phyloP scores from a whole-genome alignment of 2,888 invertebrate species.

The Acanthoscelides obtectus region DNA sequence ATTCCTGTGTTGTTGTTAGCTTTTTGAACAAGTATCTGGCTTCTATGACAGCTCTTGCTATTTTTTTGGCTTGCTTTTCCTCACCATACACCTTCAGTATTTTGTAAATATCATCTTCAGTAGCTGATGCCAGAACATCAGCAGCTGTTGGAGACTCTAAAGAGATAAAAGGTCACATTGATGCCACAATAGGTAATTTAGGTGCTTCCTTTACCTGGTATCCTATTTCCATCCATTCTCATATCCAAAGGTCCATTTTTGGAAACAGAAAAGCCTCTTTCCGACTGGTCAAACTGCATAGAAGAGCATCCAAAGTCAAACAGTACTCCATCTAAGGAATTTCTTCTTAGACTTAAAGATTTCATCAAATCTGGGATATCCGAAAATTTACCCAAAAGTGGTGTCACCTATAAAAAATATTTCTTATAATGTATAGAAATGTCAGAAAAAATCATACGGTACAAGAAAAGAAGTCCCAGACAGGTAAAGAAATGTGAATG shows the following conservation, averaged over 20 bases:
- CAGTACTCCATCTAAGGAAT: slow-evolving; percentile 77
- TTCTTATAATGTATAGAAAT: no score
- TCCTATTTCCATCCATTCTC: slow-evolving; percentile 84
- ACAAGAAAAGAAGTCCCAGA: no score
- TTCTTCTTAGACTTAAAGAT: slow-evolving; percentile 53
- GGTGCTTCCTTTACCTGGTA: slow-evolving; percentile 52
- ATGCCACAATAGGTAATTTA: not conserved
- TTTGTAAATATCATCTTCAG: slow-evolving; percentile 71
- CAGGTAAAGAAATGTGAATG: no score
- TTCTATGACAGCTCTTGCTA: slow-evolving; percentile 83
- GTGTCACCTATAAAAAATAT: slow-evolving; percentile 50
- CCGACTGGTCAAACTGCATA: slow-evolving; percentile 83
- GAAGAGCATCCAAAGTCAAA: slow-evolving; percentile 95
- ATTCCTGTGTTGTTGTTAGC: slow-evolving; percentile 76
- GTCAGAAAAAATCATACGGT: no score
- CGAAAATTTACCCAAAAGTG: slow-evolving; percentile 85
- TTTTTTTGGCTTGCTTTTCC: slow-evolving; percentile 80
- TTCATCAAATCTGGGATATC: slow-evolving; percentile 70
- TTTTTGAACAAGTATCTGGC: slow-evolving; percentile 58
- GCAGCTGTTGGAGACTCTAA: slow-evolving; percentile 66
- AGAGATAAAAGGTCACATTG: slow-evolving; percentile 8
- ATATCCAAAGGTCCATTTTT: slow-evolving; percentile 89
- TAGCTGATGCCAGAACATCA: slow-evolving; percentile 76
- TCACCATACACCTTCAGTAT: slow-evolving; percentile 91
- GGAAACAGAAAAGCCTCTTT: slow-evolving; percentile 81